Evolutionary conservation across 2,888 invertebrate genomes (phyloP).

Genomic region (Odontocerum albicorne): DNA sequence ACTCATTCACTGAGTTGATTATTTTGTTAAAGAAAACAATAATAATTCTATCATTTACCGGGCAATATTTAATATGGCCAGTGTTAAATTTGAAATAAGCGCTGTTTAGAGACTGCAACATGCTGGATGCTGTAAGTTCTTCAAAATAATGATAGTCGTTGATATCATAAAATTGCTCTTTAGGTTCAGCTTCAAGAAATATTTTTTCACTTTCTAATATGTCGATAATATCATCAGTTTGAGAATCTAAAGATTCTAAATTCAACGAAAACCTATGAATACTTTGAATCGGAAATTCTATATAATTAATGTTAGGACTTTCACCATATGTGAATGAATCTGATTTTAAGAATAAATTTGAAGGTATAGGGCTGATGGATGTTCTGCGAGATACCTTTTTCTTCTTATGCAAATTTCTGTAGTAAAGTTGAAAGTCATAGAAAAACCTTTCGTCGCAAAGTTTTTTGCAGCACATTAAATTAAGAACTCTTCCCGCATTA

Average conservation of each 20-base stretch:
- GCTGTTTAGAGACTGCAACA: slow-evolving; percentile 14
- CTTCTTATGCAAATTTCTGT: slow-evolving; percentile 1
- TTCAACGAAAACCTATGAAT: not conserved
- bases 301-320: slow-evolving; percentile 8
- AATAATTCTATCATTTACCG: slow-evolving; percentile 12
- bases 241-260: not conserved
- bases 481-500: slow-evolving; percentile 13
- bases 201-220: slow-evolving; percentile 1
- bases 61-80: slow-evolving; percentile 15
- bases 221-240: slow-evolving; percentile 3
- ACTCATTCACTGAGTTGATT: not conserved
- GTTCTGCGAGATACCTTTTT: not conserved
- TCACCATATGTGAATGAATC: slow-evolving; percentile 11
- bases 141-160: slow-evolving; percentile 14
- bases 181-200: slow-evolving; percentile 3
- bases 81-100: slow-evolving; percentile 12
- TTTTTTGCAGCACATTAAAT: slow-evolving; percentile 20
- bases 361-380: slow-evolving; percentile 4
- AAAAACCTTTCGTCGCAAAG: slow-evolving; percentile 13
- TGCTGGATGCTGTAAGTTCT: slow-evolving; percentile 2
- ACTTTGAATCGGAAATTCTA: slow-evolving; percentile 3
- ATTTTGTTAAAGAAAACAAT: slow-evolving; percentile 12
- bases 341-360: slow-evolving; percentile 5
- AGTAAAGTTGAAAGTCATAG: slow-evolving; percentile 5
- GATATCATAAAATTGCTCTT: slow-evolving; percentile 6